Evolutionary conservation across 1,140 invertebrate genomes (phyloP).

Genomic region (Adelges cooleyi): DNA sequence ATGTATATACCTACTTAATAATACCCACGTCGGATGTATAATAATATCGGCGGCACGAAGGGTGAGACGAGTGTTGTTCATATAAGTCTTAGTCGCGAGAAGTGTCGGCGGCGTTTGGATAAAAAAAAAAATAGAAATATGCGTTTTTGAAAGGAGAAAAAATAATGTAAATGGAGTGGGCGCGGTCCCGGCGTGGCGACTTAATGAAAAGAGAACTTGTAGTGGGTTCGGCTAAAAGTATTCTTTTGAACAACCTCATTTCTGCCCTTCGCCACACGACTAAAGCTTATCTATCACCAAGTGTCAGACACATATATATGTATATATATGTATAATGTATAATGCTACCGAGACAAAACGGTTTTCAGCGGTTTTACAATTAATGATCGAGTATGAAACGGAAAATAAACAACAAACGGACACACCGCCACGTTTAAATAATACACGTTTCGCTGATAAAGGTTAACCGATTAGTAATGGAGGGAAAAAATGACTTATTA

Average conservation of each 20-base stretch:
- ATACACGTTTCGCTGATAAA: too few relatives aligned
- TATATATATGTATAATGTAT: too few relatives aligned
- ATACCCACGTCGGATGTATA: too few relatives aligned
- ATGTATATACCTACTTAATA: too few relatives aligned
- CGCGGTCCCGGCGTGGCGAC: neutral
- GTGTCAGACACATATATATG: too few relatives aligned
- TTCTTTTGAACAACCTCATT: conserved; percentile 7
- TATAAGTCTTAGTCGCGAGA: neutral
- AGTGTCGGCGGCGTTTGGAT: neutral
- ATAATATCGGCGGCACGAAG: neutral
- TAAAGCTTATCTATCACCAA: conserved; percentile 9
- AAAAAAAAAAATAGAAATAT: neutral
- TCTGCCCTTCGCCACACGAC: neutral
- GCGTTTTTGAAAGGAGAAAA: neutral
- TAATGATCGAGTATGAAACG: too few relatives aligned
- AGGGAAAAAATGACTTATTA: too few relatives aligned
- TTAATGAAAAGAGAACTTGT: conserved; percentile 17
- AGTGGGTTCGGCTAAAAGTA: conserved; percentile 9
- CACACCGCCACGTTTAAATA: too few relatives aligned
- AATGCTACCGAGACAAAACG: too few relatives aligned
- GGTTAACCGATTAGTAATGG: too few relatives aligned
- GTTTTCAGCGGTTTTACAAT: too few relatives aligned
- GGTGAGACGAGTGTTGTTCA: neutral
- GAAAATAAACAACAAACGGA: too few relatives aligned
- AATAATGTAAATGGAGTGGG: conserved; percentile 2